These are phyloP conservation scores for Mormyrus hasselquistii DNA, from an alignment of 2,797 vertebrate species.

Conservation along the genomic window DNA sequence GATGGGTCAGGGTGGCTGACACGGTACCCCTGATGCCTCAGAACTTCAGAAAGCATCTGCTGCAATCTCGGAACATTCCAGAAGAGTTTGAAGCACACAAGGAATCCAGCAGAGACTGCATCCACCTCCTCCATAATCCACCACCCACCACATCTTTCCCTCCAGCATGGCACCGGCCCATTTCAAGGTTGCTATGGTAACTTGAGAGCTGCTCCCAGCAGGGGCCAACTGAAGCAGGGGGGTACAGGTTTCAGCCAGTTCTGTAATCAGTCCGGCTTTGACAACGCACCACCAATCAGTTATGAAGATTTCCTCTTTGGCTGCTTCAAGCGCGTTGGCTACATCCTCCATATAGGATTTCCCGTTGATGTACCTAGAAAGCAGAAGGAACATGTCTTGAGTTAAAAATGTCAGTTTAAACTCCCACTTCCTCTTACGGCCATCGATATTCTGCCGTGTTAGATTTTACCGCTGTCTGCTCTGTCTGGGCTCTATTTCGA, in stretches of 20 bases:
- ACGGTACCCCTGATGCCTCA: not conserved
- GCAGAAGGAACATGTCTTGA: not conserved
- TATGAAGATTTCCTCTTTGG: slow-evolving; percentile 94
- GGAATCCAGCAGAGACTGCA: not conserved
- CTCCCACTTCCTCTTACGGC: not conserved
- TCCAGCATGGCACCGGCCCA: not conserved
- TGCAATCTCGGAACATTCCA: not conserved
- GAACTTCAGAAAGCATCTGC: not conserved
- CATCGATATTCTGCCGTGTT: not conserved
- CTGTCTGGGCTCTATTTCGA: not conserved
- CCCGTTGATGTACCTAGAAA: slow-evolving; percentile 88
- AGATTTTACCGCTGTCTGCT: not conserved
- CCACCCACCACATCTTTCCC: not conserved
- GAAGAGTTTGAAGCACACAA: not conserved
- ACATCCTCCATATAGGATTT: slow-evolving; percentile 89
- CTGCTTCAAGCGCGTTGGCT: slow-evolving; percentile 84
- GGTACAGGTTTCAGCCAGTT: not conserved
- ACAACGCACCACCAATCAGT: slow-evolving; percentile 91
- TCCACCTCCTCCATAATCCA: not conserved
- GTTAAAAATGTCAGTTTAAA: not conserved
- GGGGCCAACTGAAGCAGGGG: not conserved
- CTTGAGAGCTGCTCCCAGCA: not conserved
- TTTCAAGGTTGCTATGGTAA: not conserved
- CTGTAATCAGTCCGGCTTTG: not conserved
- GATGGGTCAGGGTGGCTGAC: not conserved